These are phyloP conservation scores for Muscicapa adusta DNA, from an alignment of 2,113 vertebrate genomes.

Conservation along the genomic window DNA sequence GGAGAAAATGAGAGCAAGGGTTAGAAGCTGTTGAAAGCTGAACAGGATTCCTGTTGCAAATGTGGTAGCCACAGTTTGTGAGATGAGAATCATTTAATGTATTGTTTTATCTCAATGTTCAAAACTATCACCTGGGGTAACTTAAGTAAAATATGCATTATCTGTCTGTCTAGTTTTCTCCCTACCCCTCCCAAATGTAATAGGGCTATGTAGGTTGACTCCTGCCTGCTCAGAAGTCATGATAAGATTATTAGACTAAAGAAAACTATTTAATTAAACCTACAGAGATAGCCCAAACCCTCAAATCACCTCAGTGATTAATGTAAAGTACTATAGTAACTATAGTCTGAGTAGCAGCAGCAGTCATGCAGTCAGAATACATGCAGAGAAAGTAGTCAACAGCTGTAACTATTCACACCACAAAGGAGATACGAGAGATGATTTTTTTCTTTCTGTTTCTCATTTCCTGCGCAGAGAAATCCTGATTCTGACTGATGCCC, in stretches of 20 bases:
- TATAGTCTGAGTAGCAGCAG: background rate
- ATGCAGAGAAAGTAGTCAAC: background rate
- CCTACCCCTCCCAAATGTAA: background rate
- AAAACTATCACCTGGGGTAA: background rate
- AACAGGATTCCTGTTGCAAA: background rate
- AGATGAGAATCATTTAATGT: background rate
- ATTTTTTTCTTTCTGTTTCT: background rate
- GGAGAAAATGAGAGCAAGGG: background rate
- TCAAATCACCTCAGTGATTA: background rate
- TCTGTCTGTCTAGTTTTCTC: background rate
- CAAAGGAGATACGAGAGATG: background rate
- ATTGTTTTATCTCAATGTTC: background rate
- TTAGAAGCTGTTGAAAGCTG: background rate
- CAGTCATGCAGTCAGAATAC: background rate
- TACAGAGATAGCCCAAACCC: slow-evolving; percentile 6
- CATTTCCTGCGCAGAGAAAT: background rate
- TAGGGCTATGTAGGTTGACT: background rate
- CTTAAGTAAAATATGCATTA: background rate
- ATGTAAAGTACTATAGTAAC: background rate
- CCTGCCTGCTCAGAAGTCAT: background rate
- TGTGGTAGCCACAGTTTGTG: background rate
- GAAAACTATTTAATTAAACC: background rate
- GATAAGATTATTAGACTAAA: background rate
- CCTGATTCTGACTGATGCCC: background rate
- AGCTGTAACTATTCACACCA: background rate